Evolutionary conservation across 2,113 vertebrate species (phyloP).

Genomic region (Toxotes jaculatrix): DNA sequence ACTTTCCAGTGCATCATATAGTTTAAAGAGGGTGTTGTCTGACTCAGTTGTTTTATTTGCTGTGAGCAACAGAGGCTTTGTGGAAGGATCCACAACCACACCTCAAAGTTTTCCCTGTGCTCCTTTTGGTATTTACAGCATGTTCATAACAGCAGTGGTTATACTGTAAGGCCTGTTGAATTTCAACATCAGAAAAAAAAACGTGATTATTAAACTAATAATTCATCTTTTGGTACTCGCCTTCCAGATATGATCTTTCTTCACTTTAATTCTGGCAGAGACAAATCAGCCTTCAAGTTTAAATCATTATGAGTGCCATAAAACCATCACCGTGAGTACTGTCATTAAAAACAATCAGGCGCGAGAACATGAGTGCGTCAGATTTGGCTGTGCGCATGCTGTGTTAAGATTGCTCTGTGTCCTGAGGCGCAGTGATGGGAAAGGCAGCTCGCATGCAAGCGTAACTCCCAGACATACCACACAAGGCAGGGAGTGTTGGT

Average conservation of each 20-base stretch:
- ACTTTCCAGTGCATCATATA: slow-evolving; percentile 36
- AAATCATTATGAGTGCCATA: slow-evolving; percentile 11
- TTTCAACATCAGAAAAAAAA: neutral
- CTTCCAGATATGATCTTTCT: neutral
- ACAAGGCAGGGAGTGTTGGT: slow-evolving; percentile 60
- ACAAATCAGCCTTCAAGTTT: neutral
- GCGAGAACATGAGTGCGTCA: slow-evolving; percentile 6
- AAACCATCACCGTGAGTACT: neutral
- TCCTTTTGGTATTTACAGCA: slow-evolving; percentile 23
- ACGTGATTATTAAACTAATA: neutral
- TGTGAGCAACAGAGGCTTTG: slow-evolving; percentile 50
- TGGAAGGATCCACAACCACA: slow-evolving; percentile 58
- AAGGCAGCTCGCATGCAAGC: slow-evolving; percentile 59
- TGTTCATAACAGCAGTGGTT: slow-evolving; percentile 33
- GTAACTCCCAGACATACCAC: slow-evolving; percentile 63
- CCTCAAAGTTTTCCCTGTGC: slow-evolving; percentile 51
- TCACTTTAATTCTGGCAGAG: neutral
- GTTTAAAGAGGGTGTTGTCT: slow-evolving; percentile 65
- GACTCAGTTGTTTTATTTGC: slow-evolving; percentile 36
- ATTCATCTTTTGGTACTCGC: neutral
- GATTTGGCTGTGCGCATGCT: slow-evolving; percentile 5
- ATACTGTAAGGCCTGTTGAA: neutral
- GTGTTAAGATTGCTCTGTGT: slow-evolving; percentile 3
- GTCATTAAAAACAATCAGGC: neutral
- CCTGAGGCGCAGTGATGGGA: slow-evolving; percentile 34